A percentile compares a stretch with the other conserved stretches of the same genome.
Evolutionary conservation across 2,113 vertebrate genomes (phyloP).

Genomic region (Sterrhoptilus dennistouni): DNA sequence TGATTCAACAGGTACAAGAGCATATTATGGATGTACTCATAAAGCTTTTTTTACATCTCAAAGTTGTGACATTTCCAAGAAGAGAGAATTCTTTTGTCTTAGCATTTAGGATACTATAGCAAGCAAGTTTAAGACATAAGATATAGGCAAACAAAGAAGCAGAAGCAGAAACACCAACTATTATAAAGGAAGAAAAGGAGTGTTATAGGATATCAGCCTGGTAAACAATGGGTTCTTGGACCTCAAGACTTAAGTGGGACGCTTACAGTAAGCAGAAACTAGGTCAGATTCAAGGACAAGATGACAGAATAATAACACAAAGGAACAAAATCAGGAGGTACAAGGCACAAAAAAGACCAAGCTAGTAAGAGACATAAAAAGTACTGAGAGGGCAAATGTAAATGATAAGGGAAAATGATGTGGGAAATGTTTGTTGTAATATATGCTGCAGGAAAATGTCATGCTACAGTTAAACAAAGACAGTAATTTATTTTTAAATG

Average conservation of each 20-base stretch:
- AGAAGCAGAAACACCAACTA: neutral
- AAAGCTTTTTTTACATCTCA: neutral
- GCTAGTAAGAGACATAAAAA: neutral
- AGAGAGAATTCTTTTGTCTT: neutral
- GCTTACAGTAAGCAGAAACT: neutral
- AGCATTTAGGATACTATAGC: neutral
- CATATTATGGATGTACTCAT: neutral
- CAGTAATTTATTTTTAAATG: neutral
- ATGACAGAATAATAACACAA: neutral
- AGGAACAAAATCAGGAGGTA: neutral
- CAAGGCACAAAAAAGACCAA: neutral
- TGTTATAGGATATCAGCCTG: neutral
- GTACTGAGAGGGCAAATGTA: rapidly evolving
- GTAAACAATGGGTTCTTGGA: neutral
- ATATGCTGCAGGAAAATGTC: neutral
- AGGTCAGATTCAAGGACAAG: neutral
- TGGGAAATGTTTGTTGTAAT: neutral
- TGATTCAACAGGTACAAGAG: neutral
- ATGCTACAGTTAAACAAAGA: neutral
- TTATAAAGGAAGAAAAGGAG: neutral
- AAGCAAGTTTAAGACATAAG: neutral
- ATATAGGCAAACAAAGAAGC: neutral
- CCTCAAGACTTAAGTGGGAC: neutral
- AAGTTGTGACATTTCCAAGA: neutral
- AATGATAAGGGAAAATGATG: neutral